Base-by-base conservation (phyloP, 2,797 vertebrate species). In the Cyprinodon diabolis region DNA sequence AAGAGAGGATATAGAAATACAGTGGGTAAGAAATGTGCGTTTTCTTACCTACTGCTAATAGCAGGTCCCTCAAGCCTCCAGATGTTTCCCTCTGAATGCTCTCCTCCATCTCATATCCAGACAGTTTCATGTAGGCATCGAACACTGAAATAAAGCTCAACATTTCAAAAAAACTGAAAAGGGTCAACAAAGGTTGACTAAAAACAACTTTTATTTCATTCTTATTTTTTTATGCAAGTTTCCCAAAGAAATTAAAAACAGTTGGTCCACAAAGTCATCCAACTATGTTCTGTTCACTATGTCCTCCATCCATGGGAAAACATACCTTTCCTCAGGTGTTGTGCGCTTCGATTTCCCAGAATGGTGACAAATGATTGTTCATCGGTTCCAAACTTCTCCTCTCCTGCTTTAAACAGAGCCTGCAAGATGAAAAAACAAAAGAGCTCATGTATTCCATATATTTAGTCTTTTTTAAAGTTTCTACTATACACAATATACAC, bases 281-380 rank as follows among this genome's bases (percentile, higher is more conserved):
- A 14, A 23, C 4, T 6, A 25, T 2, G n/a, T 40, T 1, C 23
- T 23, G n/a, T 51, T 35, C 12, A 40, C 4, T 23, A 1, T 37
- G 51, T 37, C 13, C 17, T 54, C 19, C 10, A 17, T 49, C 5
- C 5, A 1, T 54, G 2, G 13, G 9, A 40, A 30, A 49, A 94
- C 95, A 75, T 79, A 98, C 98, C 97, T 93, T 87, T 96, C 71
- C 95, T 95, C 66, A 99, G 93, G 82, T 99, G 97, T 66, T 95
- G 93, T 37, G 95, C 1, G 0, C 96, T 98, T 66, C 96, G 95
- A 69, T 97, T 99, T 43, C 98, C 98, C 82, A 99, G 84, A 87
- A 99, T 96, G 80, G 96, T 98, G 88, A 98, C 94, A 68, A 99
- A 99, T n/a, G 95, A 91, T n/a, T 98, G 96, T 85, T 99, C 98